phyloP scores from a whole-genome alignment of 37 sponge, comb jelly and placozoan species.

The Dysidea cf. avara region DNA sequence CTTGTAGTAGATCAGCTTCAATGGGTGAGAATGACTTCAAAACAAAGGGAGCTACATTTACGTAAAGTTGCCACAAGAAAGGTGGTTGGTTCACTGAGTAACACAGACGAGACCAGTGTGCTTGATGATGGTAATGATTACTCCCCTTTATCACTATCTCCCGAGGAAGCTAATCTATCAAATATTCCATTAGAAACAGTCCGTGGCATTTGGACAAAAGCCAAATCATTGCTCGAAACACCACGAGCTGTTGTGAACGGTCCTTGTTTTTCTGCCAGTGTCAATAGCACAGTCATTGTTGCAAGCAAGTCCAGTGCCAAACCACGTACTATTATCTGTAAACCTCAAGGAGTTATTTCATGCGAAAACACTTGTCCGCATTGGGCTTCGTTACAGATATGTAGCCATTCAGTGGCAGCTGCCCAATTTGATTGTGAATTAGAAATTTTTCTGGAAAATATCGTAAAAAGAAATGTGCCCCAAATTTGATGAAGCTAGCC shows the following conservation, averaged over 20 bases:
- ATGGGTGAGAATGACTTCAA: neutral
- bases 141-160: too few relatives aligned
- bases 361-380: slow-evolving; percentile 23
- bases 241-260: neutral
- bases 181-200: neutral
- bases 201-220: slow-evolving; percentile 3
- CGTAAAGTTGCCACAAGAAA: too few relatives aligned
- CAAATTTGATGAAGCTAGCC: neutral
- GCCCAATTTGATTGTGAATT: neutral
- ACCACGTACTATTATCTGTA: neutral
- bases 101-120: too few relatives aligned
- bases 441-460: neutral
- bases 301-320: slow-evolving; percentile 6
- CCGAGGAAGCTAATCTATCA: neutral
- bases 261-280: slow-evolving; percentile 1
- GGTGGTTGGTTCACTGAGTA: too few relatives aligned
- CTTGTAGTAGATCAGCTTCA: neutral
- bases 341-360: neutral
- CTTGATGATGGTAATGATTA: too few relatives aligned
- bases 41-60: too few relatives aligned
- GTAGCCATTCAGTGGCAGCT: slow-evolving; percentile 25
- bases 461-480: neutral
- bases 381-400: slow-evolving; percentile 3
- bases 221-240: neutral
- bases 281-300: neutral